These are phyloP conservation scores for Synchiropus splendidus DNA, from an alignment of 2,113 vertebrate genomes.

Conservation along the genomic window DNA sequence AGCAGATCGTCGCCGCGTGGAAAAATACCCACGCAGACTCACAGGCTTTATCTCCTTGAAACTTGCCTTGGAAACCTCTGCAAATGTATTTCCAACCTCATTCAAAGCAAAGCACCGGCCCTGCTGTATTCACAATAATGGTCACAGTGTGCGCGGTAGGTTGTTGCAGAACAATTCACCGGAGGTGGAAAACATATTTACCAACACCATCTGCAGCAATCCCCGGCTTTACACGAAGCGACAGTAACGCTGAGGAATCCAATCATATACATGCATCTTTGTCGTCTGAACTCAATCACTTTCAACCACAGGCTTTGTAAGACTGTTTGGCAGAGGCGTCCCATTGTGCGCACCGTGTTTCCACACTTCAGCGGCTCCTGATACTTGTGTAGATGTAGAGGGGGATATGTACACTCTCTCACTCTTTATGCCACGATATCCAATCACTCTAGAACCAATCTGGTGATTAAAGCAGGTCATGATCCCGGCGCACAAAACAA, in stretches of 20 bases:
- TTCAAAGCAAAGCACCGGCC: background rate
- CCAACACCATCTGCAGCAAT: slow-evolving; percentile 22
- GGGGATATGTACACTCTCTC: no score
- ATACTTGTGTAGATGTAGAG: no score
- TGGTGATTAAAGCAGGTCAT: slow-evolving; percentile 2
- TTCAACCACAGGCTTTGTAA: background rate
- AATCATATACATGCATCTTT: slow-evolving; percentile 2
- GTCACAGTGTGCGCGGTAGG: slow-evolving; percentile 16
- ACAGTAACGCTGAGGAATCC: slow-evolving; percentile 7
- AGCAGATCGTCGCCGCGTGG: slow-evolving; percentile 7
- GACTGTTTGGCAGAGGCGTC: no score
- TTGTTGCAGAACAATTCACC: slow-evolving; percentile 33
- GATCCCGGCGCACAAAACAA: no score
- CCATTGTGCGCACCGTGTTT: no score
- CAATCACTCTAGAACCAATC: no score
- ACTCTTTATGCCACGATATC: no score
- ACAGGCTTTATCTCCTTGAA: slow-evolving; percentile 22
- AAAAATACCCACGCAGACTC: slow-evolving; percentile 3
- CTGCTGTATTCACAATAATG: slow-evolving; percentile 13
- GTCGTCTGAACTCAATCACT: slow-evolving; percentile 4
- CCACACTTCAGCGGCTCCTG: no score
- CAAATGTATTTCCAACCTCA: slow-evolving; percentile 25
- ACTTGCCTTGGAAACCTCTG: slow-evolving; percentile 20
- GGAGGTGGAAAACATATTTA: slow-evolving; percentile 24
- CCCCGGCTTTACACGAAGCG: slow-evolving; percentile 16